Base-by-base conservation (phyloP, 2,888 invertebrate genomes). In the Amblyteles armatorius region DNA sequence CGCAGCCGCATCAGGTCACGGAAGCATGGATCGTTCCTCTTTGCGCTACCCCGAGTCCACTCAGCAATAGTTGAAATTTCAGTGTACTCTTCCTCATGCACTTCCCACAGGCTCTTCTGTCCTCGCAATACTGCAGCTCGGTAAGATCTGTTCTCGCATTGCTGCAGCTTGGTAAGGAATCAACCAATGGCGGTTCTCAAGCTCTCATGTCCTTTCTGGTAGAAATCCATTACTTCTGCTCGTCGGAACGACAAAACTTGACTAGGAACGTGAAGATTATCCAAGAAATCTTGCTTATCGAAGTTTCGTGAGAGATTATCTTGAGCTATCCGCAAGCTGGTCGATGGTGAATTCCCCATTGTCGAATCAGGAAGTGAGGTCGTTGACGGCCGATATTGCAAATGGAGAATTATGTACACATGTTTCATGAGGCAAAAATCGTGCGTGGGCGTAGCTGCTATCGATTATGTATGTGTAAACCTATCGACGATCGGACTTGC, bases 401-500 rank as follows among this genome's bases (percentile, higher is more conserved):
- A 16, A 26, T 50, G 19, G 29, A 22, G 44, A 50, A n/a, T n/a
- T 9, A 7, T 36, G 19, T 6, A 16, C 6, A 36, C n/a, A 36
- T 36, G 36, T 1, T 65, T 65, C 48, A 55, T 36, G 55, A 29
- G 36, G 33, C 19, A 63, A n/a, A 13, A 60, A 74, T 57, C 29
- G 29, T 52, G 60, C 36, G 60, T 57, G 74, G 33, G 74, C 60
- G 60, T 60, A 65, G 48, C 36, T 40, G 26, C 36, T 40, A 55
- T 22, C 33, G 50, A 40, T 71, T 63, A 33, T 52, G 48, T 44
- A 76, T 71, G 78, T 68, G 69, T 77, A 76, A 52, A 71, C 55
- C 77, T 79, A 83, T 83, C 79, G 83, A 63, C 83, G 88, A 88
- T 89, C 85, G 11, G 68, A 76, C 57, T 29, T n/a, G 22, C 79